phyloP scores from a whole-genome alignment of 2,888 invertebrate genomes.

The Horisme vitalbata region DNA sequence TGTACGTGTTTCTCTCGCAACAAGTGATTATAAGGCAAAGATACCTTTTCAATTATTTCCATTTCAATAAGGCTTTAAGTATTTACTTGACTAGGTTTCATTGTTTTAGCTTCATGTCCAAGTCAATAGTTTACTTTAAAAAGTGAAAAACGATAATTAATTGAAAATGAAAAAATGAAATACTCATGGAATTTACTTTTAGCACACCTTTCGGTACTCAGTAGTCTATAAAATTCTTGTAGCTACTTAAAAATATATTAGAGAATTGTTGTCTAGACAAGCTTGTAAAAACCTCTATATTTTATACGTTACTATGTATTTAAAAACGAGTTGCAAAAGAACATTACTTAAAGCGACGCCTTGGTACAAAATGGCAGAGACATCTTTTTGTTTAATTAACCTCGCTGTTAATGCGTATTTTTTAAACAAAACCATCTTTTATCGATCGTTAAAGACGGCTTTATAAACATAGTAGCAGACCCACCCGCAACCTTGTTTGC shows the following conservation, averaged over 20 bases:
- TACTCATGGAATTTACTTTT: too few relatives aligned
- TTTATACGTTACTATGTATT: conserved; percentile 27
- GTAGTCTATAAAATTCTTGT: neutral
- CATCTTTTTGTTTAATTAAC: conserved; percentile 76
- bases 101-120: too few relatives aligned
- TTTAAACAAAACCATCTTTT: conserved; percentile 55
- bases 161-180: too few relatives aligned
- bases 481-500: too few relatives aligned
- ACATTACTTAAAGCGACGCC: conserved; percentile 67
- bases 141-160: too few relatives aligned
- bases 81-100: too few relatives aligned
- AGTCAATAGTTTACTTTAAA: too few relatives aligned
- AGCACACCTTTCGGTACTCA: neutral
- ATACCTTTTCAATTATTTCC: conserved; percentile 21
- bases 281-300: conserved; percentile 14
- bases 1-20: conserved; percentile 45
- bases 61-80: conserved; percentile 9
- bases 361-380: conserved; percentile 49
- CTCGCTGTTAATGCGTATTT: conserved; percentile 59
- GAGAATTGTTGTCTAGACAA: conserved; percentile 8
- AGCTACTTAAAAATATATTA: conserved; percentile 3
- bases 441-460: conserved; percentile 6
- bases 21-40: conserved; percentile 35
- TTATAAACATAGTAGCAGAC: neutral
- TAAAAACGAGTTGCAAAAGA: conserved; percentile 39